These are phyloP conservation scores for Muntiacus muntjak DNA, from an alignment of 2,113 vertebrate species.

Conservation along the genomic window DNA sequence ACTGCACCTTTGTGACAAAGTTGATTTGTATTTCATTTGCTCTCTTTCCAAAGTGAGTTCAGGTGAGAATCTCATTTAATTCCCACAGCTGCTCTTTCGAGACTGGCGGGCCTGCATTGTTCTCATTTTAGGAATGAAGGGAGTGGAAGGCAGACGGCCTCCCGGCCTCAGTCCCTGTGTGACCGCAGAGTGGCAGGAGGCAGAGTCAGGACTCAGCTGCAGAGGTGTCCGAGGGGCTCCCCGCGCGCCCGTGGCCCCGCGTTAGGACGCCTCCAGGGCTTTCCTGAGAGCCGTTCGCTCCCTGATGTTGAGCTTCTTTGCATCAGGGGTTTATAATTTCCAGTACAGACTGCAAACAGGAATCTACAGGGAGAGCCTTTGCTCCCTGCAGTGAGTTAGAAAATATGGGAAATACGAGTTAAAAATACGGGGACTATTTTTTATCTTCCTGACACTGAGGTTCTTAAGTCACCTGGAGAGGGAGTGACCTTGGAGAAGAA, in stretches of 20 bases:
- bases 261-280: not conserved
- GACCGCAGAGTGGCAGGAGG: not conserved
- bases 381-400: not conserved
- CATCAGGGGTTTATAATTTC: not conserved
- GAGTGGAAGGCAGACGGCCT: not conserved
- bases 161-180: not conserved
- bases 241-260: rapidly evolving
- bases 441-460: not conserved
- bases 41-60: not conserved
- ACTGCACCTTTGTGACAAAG: not conserved
- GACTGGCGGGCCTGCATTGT: not conserved
- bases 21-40: not conserved
- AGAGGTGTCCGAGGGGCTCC: not conserved
- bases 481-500: not conserved
- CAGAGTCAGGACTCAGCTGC: not conserved
- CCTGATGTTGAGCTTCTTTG: not conserved
- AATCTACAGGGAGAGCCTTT: not conserved
- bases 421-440: not conserved
- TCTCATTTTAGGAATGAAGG: not conserved
- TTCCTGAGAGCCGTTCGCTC: not conserved
- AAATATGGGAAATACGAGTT: not conserved
- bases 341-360: not conserved
- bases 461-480: not conserved
- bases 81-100: not conserved
- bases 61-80: not conserved